Evolutionary conservation across 2,113 vertebrate genomes (phyloP), one percentile per base, ranked within the genome.

Genomic region (Catharus minimus): DNA sequence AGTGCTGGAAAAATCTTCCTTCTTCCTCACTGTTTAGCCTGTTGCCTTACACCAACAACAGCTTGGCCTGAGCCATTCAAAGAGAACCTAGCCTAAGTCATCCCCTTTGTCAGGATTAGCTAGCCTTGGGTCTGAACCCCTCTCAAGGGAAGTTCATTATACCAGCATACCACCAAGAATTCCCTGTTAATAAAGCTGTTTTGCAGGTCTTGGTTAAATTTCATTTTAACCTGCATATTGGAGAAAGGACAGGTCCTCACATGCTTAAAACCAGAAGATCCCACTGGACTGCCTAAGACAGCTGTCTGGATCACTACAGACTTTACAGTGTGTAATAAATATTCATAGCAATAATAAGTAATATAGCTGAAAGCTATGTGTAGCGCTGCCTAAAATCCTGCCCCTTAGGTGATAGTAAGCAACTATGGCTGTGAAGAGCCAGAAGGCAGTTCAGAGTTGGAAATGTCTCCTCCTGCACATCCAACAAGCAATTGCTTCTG

Each of bases 401-500:
- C 19, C 24, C 24, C 24, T 26, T 55, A 64, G 57, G 44, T 15
- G 27, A 52, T 28, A 21, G 32, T 12, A 68, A 84, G 32, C 24
- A 78, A 17, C 19, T n/a, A 28, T 0, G 7, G 32, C 44, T 64
- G 30, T 10, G 46, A 83, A 23, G 15, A 52, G 43, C 16, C 65
- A 41, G 32, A 84, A 44, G 3, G 24, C 72, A 81, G 30, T 15
- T 82, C 33, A 56, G 55, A 61, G 13, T 5, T 13, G 6, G 28
- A 43, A 58, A 74, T 17, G 14, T 26, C 61, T 43, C 32, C 32
- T 75, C 43, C 47, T 11, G 9, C 22, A 15, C 22, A 52, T 16
- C n/a, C 22, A 68, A 26, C 0, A 1, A 39, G 27, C 20, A 46
- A 30, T 27, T 3, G 0, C 27, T 64, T 27, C 46, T 7, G 8